Percentiles rank a stretch among this genome's conserved stretches.
phyloP scores from a whole-genome alignment of 2,113 vertebrate genomes.

The Protobothrops mucrosquamatus region DNA sequence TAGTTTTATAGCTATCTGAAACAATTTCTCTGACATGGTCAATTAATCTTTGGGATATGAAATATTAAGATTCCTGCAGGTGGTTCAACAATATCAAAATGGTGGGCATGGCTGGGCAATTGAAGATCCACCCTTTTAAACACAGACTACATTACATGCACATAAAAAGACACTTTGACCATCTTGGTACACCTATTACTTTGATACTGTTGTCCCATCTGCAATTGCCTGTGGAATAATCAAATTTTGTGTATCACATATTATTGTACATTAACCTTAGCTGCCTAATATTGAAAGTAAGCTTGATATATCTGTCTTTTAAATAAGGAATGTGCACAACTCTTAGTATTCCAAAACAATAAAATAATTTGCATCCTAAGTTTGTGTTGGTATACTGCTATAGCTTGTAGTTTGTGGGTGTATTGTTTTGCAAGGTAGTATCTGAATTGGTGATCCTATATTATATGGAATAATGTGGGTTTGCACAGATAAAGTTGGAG shows the following conservation, averaged over 20 bases:
- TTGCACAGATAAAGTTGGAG: background rate
- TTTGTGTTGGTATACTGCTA: background rate
- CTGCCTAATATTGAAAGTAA: slow-evolving; percentile 9
- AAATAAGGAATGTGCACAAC: slow-evolving; percentile 11
- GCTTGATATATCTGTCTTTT: background rate
- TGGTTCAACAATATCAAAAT: background rate
- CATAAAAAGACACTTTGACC: background rate
- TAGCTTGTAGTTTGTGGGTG: background rate
- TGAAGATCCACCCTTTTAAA: background rate
- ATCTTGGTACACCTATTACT: background rate
- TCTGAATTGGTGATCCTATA: background rate
- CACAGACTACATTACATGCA: background rate
- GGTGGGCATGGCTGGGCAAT: background rate
- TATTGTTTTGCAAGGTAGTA: background rate
- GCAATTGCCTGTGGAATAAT: background rate
- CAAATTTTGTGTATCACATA: background rate
- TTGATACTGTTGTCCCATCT: background rate
- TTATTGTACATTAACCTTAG: slow-evolving; percentile 33
- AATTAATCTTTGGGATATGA: slow-evolving; percentile 10
- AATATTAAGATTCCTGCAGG: background rate
- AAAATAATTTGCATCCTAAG: background rate
- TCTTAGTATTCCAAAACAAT: background rate
- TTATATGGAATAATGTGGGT: background rate
- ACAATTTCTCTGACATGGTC: background rate
- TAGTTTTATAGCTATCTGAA: slow-evolving; percentile 20